phyloP scores from a whole-genome alignment of 2,797 vertebrate species.

The Yasuhikotakia modesta region DNA sequence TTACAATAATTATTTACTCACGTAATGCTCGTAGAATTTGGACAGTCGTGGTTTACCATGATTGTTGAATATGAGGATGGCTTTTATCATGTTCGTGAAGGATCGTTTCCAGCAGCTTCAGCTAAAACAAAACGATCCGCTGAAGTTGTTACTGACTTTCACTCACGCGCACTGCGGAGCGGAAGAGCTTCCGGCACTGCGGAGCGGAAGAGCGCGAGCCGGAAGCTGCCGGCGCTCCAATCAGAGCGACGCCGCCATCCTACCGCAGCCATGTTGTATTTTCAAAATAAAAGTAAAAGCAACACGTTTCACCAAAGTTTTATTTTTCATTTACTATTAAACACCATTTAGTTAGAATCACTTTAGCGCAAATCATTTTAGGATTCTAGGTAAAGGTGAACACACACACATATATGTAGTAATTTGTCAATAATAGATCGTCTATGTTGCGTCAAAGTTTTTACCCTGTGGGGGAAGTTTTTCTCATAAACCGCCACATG shows the following conservation, averaged over 20 bases:
- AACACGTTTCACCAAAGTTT: too few relatives aligned
- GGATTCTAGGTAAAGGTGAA: too few relatives aligned
- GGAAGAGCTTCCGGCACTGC: conserved; percentile 33
- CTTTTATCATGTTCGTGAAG: conserved; percentile 87
- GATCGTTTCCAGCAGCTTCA: conserved; percentile 47
- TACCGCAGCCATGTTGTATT: not conserved
- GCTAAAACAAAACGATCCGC: too few relatives aligned
- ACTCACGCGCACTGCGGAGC: conserved; percentile 20
- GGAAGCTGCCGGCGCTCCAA: not conserved
- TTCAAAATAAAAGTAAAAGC: conserved; percentile 31
- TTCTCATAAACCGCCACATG: too few relatives aligned
- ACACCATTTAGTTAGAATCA: too few relatives aligned
- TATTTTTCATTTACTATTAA: too few relatives aligned
- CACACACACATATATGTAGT: too few relatives aligned
- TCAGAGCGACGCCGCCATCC: not conserved
- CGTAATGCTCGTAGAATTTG: conserved; percentile 98
- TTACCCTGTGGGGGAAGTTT: too few relatives aligned
- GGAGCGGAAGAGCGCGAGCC: conserved; percentile 19
- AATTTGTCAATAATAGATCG: too few relatives aligned
- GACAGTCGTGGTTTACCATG: conserved; percentile 96
- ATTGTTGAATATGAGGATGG: conserved; percentile 98
- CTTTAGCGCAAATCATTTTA: too few relatives aligned
- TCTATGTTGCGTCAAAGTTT: too few relatives aligned
- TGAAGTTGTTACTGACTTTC: conserved; percentile 19
- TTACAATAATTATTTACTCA: conserved; percentile 74